A percentile compares a stretch with the other conserved stretches of the same genome.
phyloP scores from a whole-genome alignment of 2,113 vertebrate genomes.

The Rattus norvegicus region DNA sequence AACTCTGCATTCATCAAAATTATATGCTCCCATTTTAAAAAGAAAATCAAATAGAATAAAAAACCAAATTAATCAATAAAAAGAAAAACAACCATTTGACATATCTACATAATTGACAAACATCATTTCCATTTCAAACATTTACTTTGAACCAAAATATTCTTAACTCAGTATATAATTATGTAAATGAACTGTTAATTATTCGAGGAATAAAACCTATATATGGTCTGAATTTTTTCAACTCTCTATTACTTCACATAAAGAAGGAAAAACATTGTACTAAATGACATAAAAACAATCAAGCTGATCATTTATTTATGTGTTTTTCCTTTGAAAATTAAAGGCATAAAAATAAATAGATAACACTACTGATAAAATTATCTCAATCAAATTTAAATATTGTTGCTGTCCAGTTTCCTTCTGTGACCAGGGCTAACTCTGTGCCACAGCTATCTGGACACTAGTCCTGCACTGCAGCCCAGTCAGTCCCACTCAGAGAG shows the following conservation, averaged over 20 bases:
- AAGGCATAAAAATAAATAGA: neutral
- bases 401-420: no score
- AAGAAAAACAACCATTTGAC: neutral
- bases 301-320: neutral
- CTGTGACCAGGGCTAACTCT: no score
- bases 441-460: no score
- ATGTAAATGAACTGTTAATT: conserved; percentile 9
- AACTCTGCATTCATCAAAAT: neutral
- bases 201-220: neutral
- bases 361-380: neutral
- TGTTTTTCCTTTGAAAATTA: neutral
- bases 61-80: conserved; percentile 19
- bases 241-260: neutral
- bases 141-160: conserved; percentile 12
- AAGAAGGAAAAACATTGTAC: neutral
- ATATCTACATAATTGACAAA: neutral
- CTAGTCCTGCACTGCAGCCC: no score
- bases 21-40: neutral
- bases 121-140: neutral
- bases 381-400: neutral
- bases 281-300: neutral
- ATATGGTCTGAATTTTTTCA: neutral
- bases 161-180: conserved; percentile 28
- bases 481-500: no score
- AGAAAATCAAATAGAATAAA: neutral